These are phyloP conservation scores for Acanthoscelides obtectus DNA, from an alignment of 2,888 invertebrate genomes.

Conservation along the genomic window DNA sequence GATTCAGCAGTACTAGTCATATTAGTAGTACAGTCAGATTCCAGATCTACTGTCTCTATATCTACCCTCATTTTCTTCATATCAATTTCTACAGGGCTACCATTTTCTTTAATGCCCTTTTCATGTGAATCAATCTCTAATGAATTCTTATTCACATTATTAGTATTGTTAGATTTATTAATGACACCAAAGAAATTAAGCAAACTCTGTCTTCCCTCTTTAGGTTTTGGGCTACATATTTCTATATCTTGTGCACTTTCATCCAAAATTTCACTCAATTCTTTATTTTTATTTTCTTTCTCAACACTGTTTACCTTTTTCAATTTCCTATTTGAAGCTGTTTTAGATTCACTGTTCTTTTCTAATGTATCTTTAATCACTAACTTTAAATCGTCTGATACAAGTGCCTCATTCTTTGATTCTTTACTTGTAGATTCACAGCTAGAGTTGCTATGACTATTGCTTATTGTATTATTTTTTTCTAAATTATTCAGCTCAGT, in stretches of 20 bases:
- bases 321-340: background rate
- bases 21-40: background rate
- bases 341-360: background rate
- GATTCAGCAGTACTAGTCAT: conserved; percentile 15
- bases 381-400: background rate
- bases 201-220: conserved; percentile 14
- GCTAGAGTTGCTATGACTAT: background rate
- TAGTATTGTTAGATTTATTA: conserved; percentile 6
- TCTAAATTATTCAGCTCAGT: background rate
- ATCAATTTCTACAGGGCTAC: background rate
- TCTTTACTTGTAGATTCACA: background rate
- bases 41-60: background rate
- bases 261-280: conserved; percentile 8
- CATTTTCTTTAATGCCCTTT: background rate
- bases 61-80: background rate
- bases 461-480: background rate
- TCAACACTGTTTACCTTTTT: conserved; percentile 1
- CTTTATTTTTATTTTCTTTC: conserved; percentile 1
- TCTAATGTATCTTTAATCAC: background rate
- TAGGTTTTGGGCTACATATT: conserved; percentile 2
- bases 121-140: background rate
- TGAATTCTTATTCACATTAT: background rate
- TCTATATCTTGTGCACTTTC: conserved; percentile 16
- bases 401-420: background rate
- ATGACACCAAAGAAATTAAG: conserved; percentile 17